These are phyloP conservation scores for Drosophila limbata DNA, from an alignment of 2,888 invertebrate species.

Conservation along the genomic window DNA sequence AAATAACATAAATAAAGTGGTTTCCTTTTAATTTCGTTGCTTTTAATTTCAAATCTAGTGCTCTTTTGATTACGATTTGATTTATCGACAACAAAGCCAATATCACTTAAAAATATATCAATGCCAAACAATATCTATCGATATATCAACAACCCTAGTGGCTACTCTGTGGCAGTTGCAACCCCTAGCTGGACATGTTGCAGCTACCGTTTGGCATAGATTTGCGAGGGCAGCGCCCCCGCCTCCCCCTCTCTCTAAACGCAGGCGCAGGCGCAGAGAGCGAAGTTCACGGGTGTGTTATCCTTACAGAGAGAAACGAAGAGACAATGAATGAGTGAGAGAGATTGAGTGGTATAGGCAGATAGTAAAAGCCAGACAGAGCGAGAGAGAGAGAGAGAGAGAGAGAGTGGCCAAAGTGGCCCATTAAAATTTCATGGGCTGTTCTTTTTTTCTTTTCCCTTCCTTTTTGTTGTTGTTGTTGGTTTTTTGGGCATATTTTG, in stretches of 20 bases:
- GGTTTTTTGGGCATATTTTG: slow-evolving; percentile 52
- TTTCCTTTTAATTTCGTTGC: no score
- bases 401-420: slow-evolving; percentile 32
- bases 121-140: no score
- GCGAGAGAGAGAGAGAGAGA: slow-evolving; percentile 7
- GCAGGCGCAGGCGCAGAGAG: slow-evolving; percentile 48
- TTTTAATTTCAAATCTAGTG: no score
- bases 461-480: slow-evolving; percentile 2
- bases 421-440: slow-evolving; percentile 52
- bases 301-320: slow-evolving; percentile 3
- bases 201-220: slow-evolving; percentile 45
- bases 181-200: slow-evolving; percentile 37
- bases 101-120: no score
- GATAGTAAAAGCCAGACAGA: slow-evolving; percentile 8
- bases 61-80: no score
- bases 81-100: no score
- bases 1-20: no score
- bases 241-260: slow-evolving; percentile 6
- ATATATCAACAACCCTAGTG: slow-evolving; percentile 11
- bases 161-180: slow-evolving; percentile 45
- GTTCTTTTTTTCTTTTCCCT: slow-evolving; percentile 38
- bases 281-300: slow-evolving; percentile 38
- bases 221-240: slow-evolving; percentile 19
- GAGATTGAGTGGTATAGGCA: background rate
- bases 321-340: slow-evolving; percentile 2